Conservation (phyloP, 2,797 vertebrate species). For the Cuculus canorus region DNA sequence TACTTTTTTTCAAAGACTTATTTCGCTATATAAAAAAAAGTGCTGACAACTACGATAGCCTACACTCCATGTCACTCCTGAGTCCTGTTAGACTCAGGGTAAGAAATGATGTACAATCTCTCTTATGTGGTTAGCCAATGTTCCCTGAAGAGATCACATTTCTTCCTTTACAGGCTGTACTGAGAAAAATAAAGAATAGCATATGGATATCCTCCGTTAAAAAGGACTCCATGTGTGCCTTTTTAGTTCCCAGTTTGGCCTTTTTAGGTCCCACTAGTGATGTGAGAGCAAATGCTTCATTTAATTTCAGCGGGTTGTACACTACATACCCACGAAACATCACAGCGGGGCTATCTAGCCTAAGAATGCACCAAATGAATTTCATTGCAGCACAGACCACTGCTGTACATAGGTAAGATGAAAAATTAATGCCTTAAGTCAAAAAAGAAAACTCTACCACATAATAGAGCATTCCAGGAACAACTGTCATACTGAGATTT, state of each 20-base stretch:
- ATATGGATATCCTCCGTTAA: background rate
- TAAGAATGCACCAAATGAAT: background rate
- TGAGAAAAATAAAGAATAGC: background rate
- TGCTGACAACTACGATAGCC: background rate
- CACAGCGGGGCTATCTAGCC: background rate
- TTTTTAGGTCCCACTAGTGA: background rate
- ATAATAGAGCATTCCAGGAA: background rate
- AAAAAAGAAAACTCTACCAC: background rate
- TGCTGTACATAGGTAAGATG: background rate
- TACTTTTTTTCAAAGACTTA: background rate
- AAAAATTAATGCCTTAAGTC: slow-evolving; percentile 32
- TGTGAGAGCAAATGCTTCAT: background rate
- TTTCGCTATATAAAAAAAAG: background rate
- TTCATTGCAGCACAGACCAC: background rate
- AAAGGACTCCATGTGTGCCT: background rate
- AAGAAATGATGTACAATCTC: background rate
- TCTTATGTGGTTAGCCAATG: background rate
- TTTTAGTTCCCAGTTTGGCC: background rate
- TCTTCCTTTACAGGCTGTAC: background rate
- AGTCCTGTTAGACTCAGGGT: background rate
- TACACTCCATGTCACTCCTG: background rate
- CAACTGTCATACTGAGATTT: background rate
- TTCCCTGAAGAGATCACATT: background rate
- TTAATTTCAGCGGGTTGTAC: background rate
- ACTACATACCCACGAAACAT: background rate